Evolutionary conservation across 1,140 invertebrate species (phyloP).

Genomic region (Drosophila nebulosa): DNA sequence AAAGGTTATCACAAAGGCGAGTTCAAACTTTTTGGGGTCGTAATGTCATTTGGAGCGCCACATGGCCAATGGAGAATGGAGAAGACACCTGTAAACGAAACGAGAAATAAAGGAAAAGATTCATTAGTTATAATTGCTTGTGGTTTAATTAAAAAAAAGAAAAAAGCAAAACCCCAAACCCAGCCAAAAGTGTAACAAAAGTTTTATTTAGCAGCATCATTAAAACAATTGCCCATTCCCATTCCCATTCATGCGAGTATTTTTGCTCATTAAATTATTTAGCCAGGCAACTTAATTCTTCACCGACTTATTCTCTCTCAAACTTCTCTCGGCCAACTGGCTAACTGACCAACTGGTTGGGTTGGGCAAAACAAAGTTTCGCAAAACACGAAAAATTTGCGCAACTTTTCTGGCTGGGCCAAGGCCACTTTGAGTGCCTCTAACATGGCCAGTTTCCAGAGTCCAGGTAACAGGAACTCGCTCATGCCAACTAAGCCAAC

Average conservation of each 20-base stretch:
- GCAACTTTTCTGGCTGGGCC: not conserved
- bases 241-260: constrained; percentile 31
- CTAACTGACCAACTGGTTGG: constrained; percentile 7
- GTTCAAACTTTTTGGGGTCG: constrained; percentile 67
- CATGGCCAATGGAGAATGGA: constrained; percentile 41
- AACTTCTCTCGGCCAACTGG: constrained; percentile 16
- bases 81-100: constrained; percentile 39
- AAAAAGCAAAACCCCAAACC: not conserved
- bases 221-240: constrained; percentile 60
- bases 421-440: not conserved
- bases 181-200: constrained; percentile 9
- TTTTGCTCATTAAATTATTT: constrained; percentile 65
- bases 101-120: constrained; percentile 15
- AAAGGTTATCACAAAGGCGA: constrained; percentile 70
- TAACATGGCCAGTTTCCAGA: not conserved
- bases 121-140: constrained; percentile 42
- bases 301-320: not conserved
- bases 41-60: constrained; percentile 74
- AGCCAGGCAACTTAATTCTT: constrained; percentile 8
- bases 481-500: not conserved
- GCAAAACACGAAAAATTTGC: constrained; percentile 4
- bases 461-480: not conserved
- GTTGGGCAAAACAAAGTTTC: constrained; percentile 33
- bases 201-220: constrained; percentile 27
- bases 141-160: constrained; percentile 22